phyloP scores from a whole-genome alignment of 1,140 invertebrate species.

The Tenebrio molitor region DNA sequence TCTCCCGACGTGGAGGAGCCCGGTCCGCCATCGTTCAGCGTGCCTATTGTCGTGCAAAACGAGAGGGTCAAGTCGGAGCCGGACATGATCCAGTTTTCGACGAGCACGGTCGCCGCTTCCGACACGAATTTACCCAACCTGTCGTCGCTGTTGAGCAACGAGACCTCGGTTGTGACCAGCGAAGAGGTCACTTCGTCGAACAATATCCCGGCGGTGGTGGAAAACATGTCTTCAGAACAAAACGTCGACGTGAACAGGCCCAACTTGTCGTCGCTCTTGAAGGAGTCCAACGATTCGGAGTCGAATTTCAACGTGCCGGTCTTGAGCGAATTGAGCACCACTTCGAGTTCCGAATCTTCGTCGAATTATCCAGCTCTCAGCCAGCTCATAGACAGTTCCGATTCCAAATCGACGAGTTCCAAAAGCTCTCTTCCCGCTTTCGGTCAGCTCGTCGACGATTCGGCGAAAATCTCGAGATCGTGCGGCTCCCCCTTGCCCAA shows the following conservation, averaged over 20 bases:
- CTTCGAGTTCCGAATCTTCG: not conserved
- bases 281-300: not conserved
- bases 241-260: too few species aligned
- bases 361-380: slow-evolving; percentile 45
- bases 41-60: slow-evolving; percentile 46
- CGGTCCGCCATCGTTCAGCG: slow-evolving; percentile 9
- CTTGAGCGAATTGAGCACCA: slow-evolving; percentile 27
- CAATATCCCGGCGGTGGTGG: too few species aligned
- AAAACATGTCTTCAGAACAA: too few species aligned
- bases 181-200: too few species aligned
- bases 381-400: slow-evolving; percentile 2
- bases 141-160: slow-evolving; percentile 19
- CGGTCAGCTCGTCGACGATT: too few species aligned
- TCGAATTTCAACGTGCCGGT: slow-evolving; percentile 34
- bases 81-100: slow-evolving; percentile 60
- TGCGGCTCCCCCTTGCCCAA: slow-evolving; percentile 61
- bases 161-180: too few species aligned
- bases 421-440: slow-evolving; percentile 49
- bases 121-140: slow-evolving; percentile 34
- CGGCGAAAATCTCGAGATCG: too few species aligned
- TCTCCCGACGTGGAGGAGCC: slow-evolving; percentile 43
- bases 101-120: slow-evolving; percentile 9
- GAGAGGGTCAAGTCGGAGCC: slow-evolving; percentile 14
- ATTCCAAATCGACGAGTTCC: too few species aligned
- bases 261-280: too few species aligned